These are phyloP conservation scores for Trichopria drosophilae DNA, from an alignment of 2,888 invertebrate species.

Conservation along the genomic window DNA sequence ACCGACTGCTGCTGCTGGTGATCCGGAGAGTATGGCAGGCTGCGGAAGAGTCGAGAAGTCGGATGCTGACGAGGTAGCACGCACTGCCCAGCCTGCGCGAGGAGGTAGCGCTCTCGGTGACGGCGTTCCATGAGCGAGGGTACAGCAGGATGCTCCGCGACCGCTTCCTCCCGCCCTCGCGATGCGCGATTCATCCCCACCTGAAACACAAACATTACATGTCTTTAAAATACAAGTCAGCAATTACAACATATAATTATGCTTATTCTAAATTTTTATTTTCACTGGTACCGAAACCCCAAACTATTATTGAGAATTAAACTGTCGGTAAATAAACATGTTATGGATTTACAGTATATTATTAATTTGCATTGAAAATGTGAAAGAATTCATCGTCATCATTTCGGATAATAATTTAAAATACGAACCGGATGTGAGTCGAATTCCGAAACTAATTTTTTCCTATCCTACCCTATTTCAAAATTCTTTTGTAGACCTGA, in stretches of 20 bases:
- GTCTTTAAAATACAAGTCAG: conserved; percentile 3
- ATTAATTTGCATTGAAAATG: not conserved
- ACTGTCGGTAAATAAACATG: too few relatives aligned
- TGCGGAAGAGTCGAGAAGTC: too few relatives aligned
- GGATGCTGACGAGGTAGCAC: conserved; percentile 53
- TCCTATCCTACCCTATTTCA: too few relatives aligned
- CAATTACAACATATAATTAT: not conserved
- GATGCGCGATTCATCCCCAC: conserved; percentile 59
- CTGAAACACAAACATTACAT: conserved; percentile 36
- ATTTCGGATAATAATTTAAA: too few relatives aligned
- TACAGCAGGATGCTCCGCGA: conserved; percentile 54
- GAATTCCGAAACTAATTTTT: too few relatives aligned
- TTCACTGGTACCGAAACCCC: conserved; percentile 1
- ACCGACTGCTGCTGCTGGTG: conserved; percentile 29
- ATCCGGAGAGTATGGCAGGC: conserved; percentile 25
- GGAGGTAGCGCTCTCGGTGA: conserved; percentile 55
- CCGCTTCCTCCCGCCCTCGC: conserved; percentile 59
- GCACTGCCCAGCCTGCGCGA: conserved; percentile 52
- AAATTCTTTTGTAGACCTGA: too few relatives aligned
- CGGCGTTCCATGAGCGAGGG: conserved; percentile 57
- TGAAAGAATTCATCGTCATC: too few relatives aligned
- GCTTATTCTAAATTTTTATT: conserved; percentile 1
- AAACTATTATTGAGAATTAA: too few relatives aligned
- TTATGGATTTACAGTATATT: not conserved
- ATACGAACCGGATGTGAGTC: too few relatives aligned